Evolutionary conservation across 2,888 invertebrate species (phyloP).

Genomic region (Cabera pusaria): DNA sequence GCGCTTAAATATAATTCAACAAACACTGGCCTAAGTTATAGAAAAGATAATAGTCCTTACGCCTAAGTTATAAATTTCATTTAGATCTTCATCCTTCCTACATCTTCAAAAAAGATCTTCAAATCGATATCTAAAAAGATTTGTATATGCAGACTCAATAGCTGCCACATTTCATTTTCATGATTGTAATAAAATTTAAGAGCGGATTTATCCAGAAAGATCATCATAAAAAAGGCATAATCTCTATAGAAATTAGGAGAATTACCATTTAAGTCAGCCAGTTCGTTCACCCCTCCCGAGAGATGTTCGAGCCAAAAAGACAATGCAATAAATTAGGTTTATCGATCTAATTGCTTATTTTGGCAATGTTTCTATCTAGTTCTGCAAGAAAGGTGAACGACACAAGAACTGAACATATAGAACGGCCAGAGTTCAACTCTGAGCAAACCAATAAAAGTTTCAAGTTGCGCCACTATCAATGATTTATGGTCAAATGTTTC

Average conservation of each 20-base stretch:
- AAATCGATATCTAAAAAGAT: too few species aligned
- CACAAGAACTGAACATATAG: conserved; percentile 7
- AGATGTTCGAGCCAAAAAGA: conserved; percentile 17
- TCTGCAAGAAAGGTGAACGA: conserved; percentile 20
- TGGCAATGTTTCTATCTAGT: conserved; percentile 20
- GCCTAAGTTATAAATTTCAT: too few species aligned
- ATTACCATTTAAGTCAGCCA: conserved; percentile 1
- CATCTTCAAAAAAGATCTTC: too few species aligned
- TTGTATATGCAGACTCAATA: too few species aligned
- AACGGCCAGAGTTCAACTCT: conserved; percentile 21
- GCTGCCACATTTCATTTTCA: too few species aligned
- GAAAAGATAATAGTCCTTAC: too few species aligned
- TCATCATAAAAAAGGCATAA: too few species aligned
- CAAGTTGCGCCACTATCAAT: conserved; percentile 19
- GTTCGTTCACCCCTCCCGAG: conserved; percentile 5
- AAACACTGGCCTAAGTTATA: too few species aligned
- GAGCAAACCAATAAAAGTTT: conserved; percentile 25
- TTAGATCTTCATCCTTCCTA: too few species aligned
- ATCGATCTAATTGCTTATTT: conserved; percentile 22
- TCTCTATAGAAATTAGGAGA: not conserved
- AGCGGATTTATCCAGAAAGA: too few species aligned
- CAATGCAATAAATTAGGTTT: conserved; percentile 22
- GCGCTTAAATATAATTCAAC: too few species aligned
- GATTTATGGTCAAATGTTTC: conserved; percentile 24
- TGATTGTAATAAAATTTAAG: too few species aligned